These are phyloP conservation scores for Stenodema calcarata DNA, from an alignment of 2,888 invertebrate species.

Conservation along the genomic window DNA sequence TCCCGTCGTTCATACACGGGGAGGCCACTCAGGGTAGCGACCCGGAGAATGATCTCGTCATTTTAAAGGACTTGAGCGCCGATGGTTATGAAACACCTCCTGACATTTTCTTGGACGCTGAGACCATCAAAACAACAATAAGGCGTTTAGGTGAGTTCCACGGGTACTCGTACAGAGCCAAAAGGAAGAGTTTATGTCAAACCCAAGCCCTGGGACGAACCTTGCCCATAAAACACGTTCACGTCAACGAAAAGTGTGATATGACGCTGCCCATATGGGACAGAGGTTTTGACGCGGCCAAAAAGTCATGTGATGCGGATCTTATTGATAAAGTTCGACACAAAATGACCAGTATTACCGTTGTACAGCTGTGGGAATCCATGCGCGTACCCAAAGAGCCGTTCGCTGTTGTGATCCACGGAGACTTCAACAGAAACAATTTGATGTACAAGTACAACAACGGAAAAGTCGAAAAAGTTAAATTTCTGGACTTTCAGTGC, in stretches of 20 bases:
- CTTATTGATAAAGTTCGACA: not conserved
- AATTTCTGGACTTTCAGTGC: constrained; percentile 60
- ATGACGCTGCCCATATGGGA: not conserved
- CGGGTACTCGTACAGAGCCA: constrained; percentile 56
- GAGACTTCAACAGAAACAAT: constrained; percentile 62
- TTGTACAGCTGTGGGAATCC: no score
- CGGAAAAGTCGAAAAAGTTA: constrained; percentile 55
- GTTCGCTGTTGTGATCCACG: constrained; percentile 60
- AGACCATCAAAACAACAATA: constrained; percentile 54
- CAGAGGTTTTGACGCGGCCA: not conserved
- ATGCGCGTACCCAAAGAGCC: constrained; percentile 50
- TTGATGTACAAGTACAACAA: constrained; percentile 60
- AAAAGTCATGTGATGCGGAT: not conserved
- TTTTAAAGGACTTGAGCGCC: constrained; percentile 54
- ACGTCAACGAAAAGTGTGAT: no score
- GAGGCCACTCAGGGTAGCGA: not conserved
- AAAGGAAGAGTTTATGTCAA: no score
- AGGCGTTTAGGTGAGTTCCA: constrained; percentile 56
- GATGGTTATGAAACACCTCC: constrained; percentile 50
- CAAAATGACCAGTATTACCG: not conserved
- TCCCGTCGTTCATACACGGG: constrained; percentile 54
- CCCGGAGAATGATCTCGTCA: constrained; percentile 45
- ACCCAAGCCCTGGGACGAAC: no score
- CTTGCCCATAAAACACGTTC: not conserved
- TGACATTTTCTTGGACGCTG: constrained; percentile 55